Evolutionary conservation across 2,888 invertebrate species (phyloP), one percentile per base, ranked within the genome.

Genomic region (Cryptus armator): DNA sequence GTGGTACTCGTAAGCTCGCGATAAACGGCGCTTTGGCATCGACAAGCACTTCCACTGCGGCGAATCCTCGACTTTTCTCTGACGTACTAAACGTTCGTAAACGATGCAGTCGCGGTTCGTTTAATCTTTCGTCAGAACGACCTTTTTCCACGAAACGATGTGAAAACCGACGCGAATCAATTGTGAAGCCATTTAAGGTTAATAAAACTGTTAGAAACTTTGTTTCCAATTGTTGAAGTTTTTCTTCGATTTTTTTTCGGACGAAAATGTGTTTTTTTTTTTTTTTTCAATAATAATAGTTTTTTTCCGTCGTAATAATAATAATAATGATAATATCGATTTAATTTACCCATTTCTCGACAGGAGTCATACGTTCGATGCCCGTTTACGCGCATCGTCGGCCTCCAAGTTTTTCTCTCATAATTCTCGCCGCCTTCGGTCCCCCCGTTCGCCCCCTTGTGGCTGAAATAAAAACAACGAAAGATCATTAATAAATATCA

Each of bases 371-470:
- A 89, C 84, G 90, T 87, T 82, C 87, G 90, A 89, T 93, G 91
- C 89, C 92, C 93, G 92, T 93, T 93, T 87, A 93, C 91, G 91
- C 92, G 92, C 93, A 93, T 93, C 91, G 89, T 92, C 86, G 89
- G 81, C 75, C 82, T 46, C 87, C 87, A 86, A 89, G 82, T 91
- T 90, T 92, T 87, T 90, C 90, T 91, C 89, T 92, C 92, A 92
- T 92, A 84, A 88, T 92, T 88, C 83, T 80, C 83, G 81, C 67
- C 87, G 86, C 86, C 67, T 37, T 46, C 56, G 46, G 16, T 24
- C 48, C 76, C 14, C 78, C 37, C 64, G 7, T 16, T 72, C 29
- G 43, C 24, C 24, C 24, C 16, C 56, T 62, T 44, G 29, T 19
- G 16, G 12, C 82, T 82, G 82, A 72, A 83, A 86, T 12, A 56